Conservation (phyloP, 1,140 invertebrate genomes). For the Brachionus sp. region DNA sequence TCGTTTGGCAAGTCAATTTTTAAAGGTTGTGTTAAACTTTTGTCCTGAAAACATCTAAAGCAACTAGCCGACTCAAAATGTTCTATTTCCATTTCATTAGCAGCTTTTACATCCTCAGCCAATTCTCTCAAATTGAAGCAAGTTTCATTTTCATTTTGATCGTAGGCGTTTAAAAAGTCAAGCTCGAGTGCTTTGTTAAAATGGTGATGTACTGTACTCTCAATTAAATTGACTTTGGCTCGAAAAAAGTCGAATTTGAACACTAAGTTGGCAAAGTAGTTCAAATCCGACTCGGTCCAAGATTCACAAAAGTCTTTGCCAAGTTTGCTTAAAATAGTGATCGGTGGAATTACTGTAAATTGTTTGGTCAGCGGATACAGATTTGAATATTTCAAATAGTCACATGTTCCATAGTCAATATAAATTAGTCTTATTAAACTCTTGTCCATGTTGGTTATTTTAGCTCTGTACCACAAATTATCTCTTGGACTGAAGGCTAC, state of each 20-base stretch:
- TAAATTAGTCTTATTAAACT: not conserved
- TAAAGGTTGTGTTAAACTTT: not conserved
- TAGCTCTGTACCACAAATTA: not conserved
- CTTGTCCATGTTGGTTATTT: not conserved
- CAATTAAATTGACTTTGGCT: not conserved
- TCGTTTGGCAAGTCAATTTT: constrained; percentile 19
- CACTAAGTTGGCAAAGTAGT: not conserved
- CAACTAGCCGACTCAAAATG: constrained; percentile 15
- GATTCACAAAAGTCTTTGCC: not conserved
- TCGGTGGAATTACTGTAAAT: not conserved
- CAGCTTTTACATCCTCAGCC: too few relatives aligned
- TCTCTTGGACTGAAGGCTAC: not conserved
- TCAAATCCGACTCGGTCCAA: not conserved
- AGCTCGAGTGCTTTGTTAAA: not conserved
- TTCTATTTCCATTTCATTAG: not conserved
- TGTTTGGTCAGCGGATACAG: not conserved
- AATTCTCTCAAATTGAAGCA: not conserved
- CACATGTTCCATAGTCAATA: not conserved
- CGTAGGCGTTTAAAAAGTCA: not conserved
- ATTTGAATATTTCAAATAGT: not conserved
- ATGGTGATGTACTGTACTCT: not conserved
- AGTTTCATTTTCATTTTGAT: not conserved
- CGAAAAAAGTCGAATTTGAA: not conserved
- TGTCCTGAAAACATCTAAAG: not conserved
- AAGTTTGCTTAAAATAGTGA: not conserved